Base-by-base conservation (phyloP, 2,888 invertebrate genomes). In the Thera britannica region DNA sequence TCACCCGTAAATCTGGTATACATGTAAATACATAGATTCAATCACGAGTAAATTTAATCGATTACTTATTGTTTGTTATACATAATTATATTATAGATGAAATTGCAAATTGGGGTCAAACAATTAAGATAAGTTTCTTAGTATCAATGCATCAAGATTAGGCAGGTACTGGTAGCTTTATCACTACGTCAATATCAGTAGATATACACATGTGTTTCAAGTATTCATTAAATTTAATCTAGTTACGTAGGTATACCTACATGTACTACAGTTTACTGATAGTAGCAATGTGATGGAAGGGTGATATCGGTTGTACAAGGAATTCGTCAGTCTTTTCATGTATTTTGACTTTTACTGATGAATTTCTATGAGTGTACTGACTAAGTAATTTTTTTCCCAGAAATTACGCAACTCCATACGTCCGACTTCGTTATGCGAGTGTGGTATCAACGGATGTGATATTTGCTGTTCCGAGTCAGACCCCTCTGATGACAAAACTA, bases 391-490 rank as follows among this genome's bases (percentile, higher is more conserved):
- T 1, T 68, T 68, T 68, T 94, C 66, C 23, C 93, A 98, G 97
- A 97, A 97, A 96, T 88, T 97, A 60, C 95, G 95, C 79, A 95
- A 95, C 81, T 95, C 97, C 5, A 94, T 97, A 71, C 96, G 96
- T 75, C 97, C 98, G 5, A 95, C 96, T 51, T 90, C 92, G 71
- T 94, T 97, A 76, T 96, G 96, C 79, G 97, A 97, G 79, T 97
- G 98, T 80, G 96, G 96, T 23, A 96, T 96, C 75, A 95, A 95
- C 82, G 96, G 98, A 93, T 97, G 97, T 84, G 97, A 97, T 76
- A 87, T 92, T 71, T 93, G 93, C 83, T 91, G 84, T 77, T 93
- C 93, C 41, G 93, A 92, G 38, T 92, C 93, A 11, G 93, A 93
- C 58, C 81, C 83, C 38, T 86, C 90, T 44, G 93, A 93, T 67